Evolutionary conservation across 2,888 invertebrate genomes (phyloP).

Genomic region (Polydrusus pterygomalis): DNA sequence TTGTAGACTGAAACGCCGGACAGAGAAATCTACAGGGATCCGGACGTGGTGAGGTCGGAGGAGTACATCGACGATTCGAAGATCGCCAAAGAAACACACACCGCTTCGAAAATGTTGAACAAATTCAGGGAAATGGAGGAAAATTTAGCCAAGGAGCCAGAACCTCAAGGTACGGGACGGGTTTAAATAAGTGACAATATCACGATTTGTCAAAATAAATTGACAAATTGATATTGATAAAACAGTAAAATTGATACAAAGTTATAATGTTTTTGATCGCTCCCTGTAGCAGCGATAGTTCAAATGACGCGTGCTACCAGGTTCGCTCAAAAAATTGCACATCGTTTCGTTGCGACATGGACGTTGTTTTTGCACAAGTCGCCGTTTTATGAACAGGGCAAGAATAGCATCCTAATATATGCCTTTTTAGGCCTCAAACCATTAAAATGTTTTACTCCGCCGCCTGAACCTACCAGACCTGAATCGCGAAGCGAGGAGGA

Average conservation of each 20-base stretch:
- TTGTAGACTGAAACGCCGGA: constrained; percentile 80
- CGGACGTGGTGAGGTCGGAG: constrained; percentile 80
- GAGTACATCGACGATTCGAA: constrained; percentile 74
- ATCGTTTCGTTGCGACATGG: not conserved
- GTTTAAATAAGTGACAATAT: too few relatives aligned
- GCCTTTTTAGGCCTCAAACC: constrained; percentile 80
- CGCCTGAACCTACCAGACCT: constrained; percentile 78
- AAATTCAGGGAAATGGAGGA: constrained; percentile 94
- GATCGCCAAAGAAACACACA: constrained; percentile 78
- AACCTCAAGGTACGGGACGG: constrained; percentile 64
- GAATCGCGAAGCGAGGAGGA: constrained; percentile 68
- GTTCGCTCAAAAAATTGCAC: not conserved
- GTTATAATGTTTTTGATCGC: not conserved
- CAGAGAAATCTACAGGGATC: constrained; percentile 83
- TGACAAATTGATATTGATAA: too few relatives aligned
- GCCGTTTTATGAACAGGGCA: too few relatives aligned
- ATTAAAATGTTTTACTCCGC: constrained; percentile 91
- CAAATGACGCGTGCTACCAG: constrained; percentile 3
- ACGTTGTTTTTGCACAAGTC: too few relatives aligned
- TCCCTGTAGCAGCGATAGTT: constrained; percentile 12
- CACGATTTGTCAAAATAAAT: too few relatives aligned
- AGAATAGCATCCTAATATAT: too few relatives aligned
- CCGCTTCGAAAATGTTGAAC: constrained; percentile 88
- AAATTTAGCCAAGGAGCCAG: constrained; percentile 75
- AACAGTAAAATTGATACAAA: too few relatives aligned